Percentiles rank a stretch among this genome's conserved stretches.
These are phyloP conservation scores for Mandrillus leucophaeus DNA, from an alignment of 2,113 vertebrate species.

Conservation along the genomic window DNA sequence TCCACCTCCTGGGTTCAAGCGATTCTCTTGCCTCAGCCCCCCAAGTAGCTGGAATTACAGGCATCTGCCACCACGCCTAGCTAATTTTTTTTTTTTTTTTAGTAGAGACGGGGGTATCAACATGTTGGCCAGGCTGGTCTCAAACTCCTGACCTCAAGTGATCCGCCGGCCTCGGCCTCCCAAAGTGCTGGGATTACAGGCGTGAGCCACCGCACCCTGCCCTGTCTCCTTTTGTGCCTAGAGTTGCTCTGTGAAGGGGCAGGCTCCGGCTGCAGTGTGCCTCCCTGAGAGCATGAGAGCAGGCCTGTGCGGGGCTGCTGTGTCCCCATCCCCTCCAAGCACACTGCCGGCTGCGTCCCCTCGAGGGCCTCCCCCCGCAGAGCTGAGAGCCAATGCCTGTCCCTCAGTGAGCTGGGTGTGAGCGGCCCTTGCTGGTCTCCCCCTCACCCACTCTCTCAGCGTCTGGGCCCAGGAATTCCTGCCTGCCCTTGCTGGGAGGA, in stretches of 20 bases:
- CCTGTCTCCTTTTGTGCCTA: background rate
- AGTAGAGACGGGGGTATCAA: background rate
- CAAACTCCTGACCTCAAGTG: background rate
- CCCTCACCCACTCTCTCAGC: background rate
- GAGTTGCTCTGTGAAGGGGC: too few species aligned
- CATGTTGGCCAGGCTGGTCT: background rate
- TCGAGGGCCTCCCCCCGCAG: background rate
- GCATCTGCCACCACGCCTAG: too few species aligned
- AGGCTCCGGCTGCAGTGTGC: background rate
- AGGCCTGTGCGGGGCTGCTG: background rate
- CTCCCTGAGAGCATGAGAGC: background rate
- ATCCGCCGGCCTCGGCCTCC: background rate
- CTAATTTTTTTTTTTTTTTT: too few species aligned
- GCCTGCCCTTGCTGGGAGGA: background rate
- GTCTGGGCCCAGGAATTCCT: rapidly evolving
- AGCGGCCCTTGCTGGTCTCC: background rate
- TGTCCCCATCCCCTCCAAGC: background rate
- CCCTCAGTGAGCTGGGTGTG: background rate
- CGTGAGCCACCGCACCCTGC: background rate
- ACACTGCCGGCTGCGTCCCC: background rate
- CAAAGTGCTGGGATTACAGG: background rate
- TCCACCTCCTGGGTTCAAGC: too few species aligned
- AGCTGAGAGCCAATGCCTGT: background rate
- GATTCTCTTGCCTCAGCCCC: too few species aligned
- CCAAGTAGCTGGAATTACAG: too few species aligned